Base-by-base conservation (phyloP, 2,113 vertebrate species). In the Nesoenas mayeri region DNA sequence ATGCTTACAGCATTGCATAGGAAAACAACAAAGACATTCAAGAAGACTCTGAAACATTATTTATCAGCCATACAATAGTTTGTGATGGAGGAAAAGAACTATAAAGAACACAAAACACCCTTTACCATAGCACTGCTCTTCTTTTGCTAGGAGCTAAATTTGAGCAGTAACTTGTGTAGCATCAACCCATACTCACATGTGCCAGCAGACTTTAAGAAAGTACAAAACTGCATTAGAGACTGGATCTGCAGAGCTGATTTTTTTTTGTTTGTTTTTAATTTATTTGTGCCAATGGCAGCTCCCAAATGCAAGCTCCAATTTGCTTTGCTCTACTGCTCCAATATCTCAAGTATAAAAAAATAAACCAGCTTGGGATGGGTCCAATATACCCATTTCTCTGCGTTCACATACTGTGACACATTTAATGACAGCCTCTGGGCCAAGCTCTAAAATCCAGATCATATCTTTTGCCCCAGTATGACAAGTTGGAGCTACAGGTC, bases 401-500 rank as follows among this genome's bases (percentile, higher is more conserved):
- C 51, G 53, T 29, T 53, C 56, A 12, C 7, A 16, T 10, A 19
- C 18, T 6, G 21, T 14, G 32, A 65, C 38, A 42, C 15, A 19
- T 26, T 21, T 5, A 48, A 28, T 3, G 14, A 38, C 0, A n/a
- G 31, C 29, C 61, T 71, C 48, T 3, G 19, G 14, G 54, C 19
- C n/a, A 44, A 47, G 25, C 34, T n/a, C 38, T 50, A 65, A 50
- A 34, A 88, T 66, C 22, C 75, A 70, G 16, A 34, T 20, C 18
- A 0, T 24, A 15, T 4, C 31, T 62, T 74, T 36, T 42, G 29
- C 40, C 48, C 51, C 38, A 17, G 0, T 17, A 29, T 7, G 16
- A 88, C 38, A 64, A 58, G 64, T 0, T 7, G 32, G 3, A 78
- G 60, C 69, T 32, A 31, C 15, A 32, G 26, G 34, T 15, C n/a